These are phyloP conservation scores for Temnothorax longispinosus DNA, from an alignment of 1,140 invertebrate genomes.

Conservation along the genomic window DNA sequence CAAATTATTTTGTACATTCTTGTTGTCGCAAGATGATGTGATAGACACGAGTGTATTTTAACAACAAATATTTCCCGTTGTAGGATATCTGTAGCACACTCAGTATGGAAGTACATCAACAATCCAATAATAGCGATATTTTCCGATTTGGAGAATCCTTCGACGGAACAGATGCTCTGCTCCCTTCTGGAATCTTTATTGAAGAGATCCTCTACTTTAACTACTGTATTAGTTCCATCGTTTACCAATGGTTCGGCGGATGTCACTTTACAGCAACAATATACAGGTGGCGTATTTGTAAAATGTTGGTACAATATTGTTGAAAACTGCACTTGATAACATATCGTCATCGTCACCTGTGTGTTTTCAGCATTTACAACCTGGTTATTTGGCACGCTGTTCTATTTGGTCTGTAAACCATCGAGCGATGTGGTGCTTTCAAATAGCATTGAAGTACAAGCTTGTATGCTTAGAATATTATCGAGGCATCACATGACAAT, in stretches of 20 bases:
- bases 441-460: slow-evolving; percentile 79
- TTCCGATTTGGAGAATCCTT: slow-evolving; percentile 72
- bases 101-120: slow-evolving; percentile 78
- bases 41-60: background rate
- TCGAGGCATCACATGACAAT: slow-evolving; percentile 74
- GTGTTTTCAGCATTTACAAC: slow-evolving; percentile 78
- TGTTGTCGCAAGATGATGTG: background rate
- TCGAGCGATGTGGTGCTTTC: slow-evolving; percentile 70
- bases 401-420: slow-evolving; percentile 76
- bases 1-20: background rate
- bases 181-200: slow-evolving; percentile 78
- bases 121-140: slow-evolving; percentile 77
- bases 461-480: slow-evolving; percentile 80
- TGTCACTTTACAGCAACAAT: slow-evolving; percentile 69
- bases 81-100: slow-evolving; percentile 68
- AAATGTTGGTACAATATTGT: background rate
- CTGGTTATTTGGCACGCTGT: slow-evolving; percentile 82
- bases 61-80: background rate
- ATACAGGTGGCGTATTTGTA: slow-evolving; percentile 62
- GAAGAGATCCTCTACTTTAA: slow-evolving; percentile 75
- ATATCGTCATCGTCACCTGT: background rate
- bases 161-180: slow-evolving; percentile 70
- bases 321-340: slow-evolving; percentile 12
- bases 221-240: slow-evolving; percentile 77
- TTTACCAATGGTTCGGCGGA: slow-evolving; percentile 60